Percentiles rank a stretch among this genome's conserved stretches.
These are phyloP conservation scores for Melangyna quadrimaculata DNA, from an alignment of 2,888 invertebrate genomes.

Conservation along the genomic window DNA sequence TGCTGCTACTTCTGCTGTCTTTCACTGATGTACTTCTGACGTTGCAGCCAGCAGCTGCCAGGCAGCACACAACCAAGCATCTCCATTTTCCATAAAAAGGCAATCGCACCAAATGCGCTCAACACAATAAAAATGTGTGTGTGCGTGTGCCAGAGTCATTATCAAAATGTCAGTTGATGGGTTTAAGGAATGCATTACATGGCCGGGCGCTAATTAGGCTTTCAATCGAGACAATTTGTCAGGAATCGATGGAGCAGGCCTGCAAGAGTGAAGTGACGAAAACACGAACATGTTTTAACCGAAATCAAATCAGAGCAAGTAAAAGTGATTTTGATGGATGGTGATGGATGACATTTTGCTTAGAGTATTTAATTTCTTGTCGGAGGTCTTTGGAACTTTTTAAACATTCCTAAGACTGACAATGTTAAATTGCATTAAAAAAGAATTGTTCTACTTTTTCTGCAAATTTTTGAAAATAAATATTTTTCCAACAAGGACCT, in stretches of 20 bases:
- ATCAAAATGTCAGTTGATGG: slow-evolving; percentile 57
- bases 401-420: neutral
- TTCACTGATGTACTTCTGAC: slow-evolving; percentile 27
- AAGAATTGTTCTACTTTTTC: too few relatives aligned
- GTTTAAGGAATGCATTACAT: slow-evolving; percentile 34
- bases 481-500: too few relatives aligned
- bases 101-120: slow-evolving; percentile 9
- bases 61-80: neutral
- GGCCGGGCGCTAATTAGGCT: slow-evolving; percentile 52
- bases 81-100: slow-evolving; percentile 37
- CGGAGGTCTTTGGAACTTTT: neutral
- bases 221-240: slow-evolving; percentile 47
- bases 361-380: neutral
- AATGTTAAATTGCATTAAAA: too few relatives aligned
- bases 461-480: too few relatives aligned
- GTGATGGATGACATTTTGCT: neutral
- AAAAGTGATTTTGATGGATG: slow-evolving; percentile 10
- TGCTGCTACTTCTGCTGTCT: neutral
- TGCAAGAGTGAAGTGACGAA: neutral
- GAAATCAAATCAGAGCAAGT: slow-evolving; percentile 29
- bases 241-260: slow-evolving; percentile 21
- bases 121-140: slow-evolving; percentile 36
- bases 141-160: slow-evolving; percentile 49
- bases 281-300: slow-evolving; percentile 32
- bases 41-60: slow-evolving; percentile 32